Percentiles rank a stretch among this genome's conserved stretches.
Conservation (phyloP, 2,113 vertebrate species). For the Cairina moschata region DNA sequence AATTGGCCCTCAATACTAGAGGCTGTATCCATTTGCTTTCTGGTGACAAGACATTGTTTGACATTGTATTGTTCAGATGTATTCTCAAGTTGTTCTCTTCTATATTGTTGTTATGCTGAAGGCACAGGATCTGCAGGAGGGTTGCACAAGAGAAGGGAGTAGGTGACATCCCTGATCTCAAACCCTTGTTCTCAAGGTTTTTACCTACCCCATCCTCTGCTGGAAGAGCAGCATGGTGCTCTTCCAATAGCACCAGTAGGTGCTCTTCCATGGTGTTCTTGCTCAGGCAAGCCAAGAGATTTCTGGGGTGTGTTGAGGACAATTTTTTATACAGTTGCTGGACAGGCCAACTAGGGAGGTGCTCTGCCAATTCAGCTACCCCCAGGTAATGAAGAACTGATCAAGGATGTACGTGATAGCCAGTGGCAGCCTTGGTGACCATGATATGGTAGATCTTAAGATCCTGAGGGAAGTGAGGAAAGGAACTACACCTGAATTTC, state of each 20-base stretch:
- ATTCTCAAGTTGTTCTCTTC: not conserved
- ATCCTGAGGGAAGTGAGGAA: not conserved
- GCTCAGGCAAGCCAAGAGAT: not conserved
- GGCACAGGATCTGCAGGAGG: not conserved
- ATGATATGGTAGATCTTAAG: not conserved
- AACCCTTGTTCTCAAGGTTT: not conserved
- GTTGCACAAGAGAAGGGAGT: not conserved
- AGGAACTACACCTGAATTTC: not conserved
- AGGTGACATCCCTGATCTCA: not conserved
- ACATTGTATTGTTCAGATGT: not conserved
- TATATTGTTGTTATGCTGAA: not conserved
- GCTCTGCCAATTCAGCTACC: not conserved
- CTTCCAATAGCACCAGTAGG: too few relatives aligned
- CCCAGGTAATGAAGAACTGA: not conserved
- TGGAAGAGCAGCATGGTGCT: not conserved
- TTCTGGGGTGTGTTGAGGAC: not conserved
- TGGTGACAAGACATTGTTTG: not conserved
- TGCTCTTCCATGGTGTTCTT: too few relatives aligned
- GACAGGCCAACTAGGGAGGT: not conserved
- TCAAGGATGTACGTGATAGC: rapidly evolving
- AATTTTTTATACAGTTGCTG: not conserved
- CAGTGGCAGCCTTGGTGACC: not conserved
- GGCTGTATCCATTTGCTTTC: not conserved
- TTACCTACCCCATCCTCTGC: not conserved
- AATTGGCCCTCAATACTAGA: not conserved